phyloP scores from a whole-genome alignment of 2,888 invertebrate species.

The Cheilosia scutellata region DNA sequence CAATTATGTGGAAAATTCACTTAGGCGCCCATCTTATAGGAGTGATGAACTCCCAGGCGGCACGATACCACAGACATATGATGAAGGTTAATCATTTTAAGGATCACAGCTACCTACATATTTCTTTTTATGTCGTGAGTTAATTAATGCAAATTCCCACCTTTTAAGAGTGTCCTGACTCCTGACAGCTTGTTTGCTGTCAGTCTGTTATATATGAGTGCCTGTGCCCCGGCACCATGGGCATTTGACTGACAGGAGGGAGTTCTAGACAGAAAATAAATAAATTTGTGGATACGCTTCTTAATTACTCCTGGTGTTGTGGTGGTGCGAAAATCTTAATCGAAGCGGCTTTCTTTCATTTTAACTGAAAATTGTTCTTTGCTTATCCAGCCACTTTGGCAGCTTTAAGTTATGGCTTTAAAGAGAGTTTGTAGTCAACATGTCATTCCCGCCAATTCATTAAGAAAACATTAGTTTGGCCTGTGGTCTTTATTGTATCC shows the following conservation, averaged over 20 bases:
- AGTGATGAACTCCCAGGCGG: background rate
- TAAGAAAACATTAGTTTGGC: background rate
- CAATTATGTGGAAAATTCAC: conserved; percentile 29
- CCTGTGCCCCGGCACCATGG: background rate
- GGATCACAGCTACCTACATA: background rate
- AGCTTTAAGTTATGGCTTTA: background rate
- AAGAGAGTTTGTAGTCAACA: conserved; percentile 6
- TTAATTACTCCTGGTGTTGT: conserved; percentile 16
- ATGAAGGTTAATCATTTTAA: background rate
- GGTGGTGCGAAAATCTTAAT: background rate
- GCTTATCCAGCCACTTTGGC: background rate
- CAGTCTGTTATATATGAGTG: background rate
- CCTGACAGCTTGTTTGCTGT: background rate
- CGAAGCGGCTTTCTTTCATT: background rate
- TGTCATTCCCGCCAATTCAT: conserved; percentile 1
- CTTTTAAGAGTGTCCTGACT: background rate
- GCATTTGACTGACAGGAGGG: conserved; percentile 23
- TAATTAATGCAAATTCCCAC: conserved; percentile 20
- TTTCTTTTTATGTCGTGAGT: background rate
- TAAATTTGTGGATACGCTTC: background rate
- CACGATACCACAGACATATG: background rate
- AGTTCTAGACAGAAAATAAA: background rate
- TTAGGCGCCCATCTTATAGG: background rate
- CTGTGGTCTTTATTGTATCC: background rate
- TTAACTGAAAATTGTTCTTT: background rate